Evolutionary conservation across 2,888 invertebrate genomes (phyloP), one percentile per base, ranked within the genome.

Genomic region (Trichopoda pennipes): DNA sequence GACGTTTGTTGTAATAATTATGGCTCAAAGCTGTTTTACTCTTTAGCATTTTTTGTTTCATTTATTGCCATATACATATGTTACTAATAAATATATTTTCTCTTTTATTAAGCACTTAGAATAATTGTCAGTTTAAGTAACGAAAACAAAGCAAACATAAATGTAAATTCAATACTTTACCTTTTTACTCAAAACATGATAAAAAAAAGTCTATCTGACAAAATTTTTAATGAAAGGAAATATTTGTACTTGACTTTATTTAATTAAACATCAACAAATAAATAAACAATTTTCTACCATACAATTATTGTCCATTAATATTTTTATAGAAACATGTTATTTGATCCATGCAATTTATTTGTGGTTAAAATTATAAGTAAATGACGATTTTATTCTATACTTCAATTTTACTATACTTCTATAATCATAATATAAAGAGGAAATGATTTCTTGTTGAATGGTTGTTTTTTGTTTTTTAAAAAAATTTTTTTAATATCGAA

Each of bases 51-150:
- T 12, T 38, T 38, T 38, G 38, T 38, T 38, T 38, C 38, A 38
- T 12, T 38, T 38, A 12, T 38, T 38, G 10, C 38, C 10, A 38
- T 38, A 12, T 12, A 10, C 3, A 1, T 35, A 12, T 38, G 38
- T 38, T 38, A 12, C 38, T 38, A 38, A 38, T 7, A 10, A 38
- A 44, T n/a, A n/a, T 44, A 16, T 44, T 6, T 44, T 14, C 3
- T 0, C 14, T 14, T 38, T 10, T 38, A 38, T 2, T 8, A 7
- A 7, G 38, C 69, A 76, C 68, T 76, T 76, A 53, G 51, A 53
- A 42, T 61, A 77, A 77, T 55, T 61, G 69, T 63, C 69, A 69
- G 55, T 23, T 53, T 63, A 60, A 68, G 21, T 56, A 51, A 21
- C 9, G 19, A 56, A 68, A 12, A 21, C 7, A 47, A 38, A 42